A percentile compares a stretch with the other conserved stretches of the same genome.
Evolutionary conservation across 2,113 vertebrate genomes (phyloP).

Genomic region (Bujurquina vittata): DNA sequence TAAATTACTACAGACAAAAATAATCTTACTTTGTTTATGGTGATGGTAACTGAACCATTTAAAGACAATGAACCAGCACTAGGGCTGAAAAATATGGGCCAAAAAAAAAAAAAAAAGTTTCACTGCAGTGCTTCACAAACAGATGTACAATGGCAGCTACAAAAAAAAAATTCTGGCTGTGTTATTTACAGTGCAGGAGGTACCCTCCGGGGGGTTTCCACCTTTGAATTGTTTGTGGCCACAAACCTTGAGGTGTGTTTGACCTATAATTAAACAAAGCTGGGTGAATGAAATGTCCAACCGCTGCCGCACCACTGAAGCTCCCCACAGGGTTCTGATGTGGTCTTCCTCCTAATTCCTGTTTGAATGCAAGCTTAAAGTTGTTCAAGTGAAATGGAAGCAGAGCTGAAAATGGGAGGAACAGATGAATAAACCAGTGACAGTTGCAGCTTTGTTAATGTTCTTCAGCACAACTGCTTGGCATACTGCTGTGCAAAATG

Average conservation of each 20-base stretch:
- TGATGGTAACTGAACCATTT: not conserved
- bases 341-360: conserved; percentile 37
- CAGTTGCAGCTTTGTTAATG: conserved; percentile 12
- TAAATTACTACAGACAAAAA: not conserved
- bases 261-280: conserved; percentile 56
- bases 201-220: conserved; percentile 5
- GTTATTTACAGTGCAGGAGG: not conserved
- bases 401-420: conserved; percentile 24
- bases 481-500: not conserved
- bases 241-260: conserved; percentile 62
- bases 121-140: not conserved
- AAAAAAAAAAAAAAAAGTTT: not conserved
- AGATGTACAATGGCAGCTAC: not conserved
- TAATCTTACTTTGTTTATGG: not conserved
- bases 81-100: not conserved
- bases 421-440: conserved; percentile 16
- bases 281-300: conserved; percentile 26
- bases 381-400: conserved; percentile 36
- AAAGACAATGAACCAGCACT: not conserved
- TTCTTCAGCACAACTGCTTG: not conserved
- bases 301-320: conserved; percentile 22
- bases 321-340: conserved; percentile 40
- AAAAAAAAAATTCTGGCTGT: not conserved
- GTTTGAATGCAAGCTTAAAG: conserved; percentile 36
- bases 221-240: conserved; percentile 40